These are phyloP conservation scores for Idaea aversata DNA, from an alignment of 2,888 invertebrate species.

Conservation along the genomic window DNA sequence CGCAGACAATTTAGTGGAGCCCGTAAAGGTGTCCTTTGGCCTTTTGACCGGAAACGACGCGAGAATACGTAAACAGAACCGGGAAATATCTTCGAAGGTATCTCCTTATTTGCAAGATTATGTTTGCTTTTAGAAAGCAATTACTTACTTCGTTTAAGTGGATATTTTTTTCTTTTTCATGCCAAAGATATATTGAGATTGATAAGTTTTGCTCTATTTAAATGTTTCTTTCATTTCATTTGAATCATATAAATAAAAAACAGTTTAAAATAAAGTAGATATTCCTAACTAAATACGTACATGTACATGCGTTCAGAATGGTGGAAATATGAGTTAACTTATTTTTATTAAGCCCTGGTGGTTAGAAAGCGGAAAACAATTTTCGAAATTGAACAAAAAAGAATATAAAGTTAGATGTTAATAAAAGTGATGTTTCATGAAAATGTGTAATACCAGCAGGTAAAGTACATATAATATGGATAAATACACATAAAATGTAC, in stretches of 20 bases:
- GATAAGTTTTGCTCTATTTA: background rate
- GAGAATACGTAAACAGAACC: constrained; percentile 43
- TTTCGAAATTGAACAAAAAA: constrained; percentile 44
- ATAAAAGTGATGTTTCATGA: constrained; percentile 34
- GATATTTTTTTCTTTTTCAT: background rate
- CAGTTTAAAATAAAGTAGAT: background rate
- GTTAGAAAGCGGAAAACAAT: constrained; percentile 35
- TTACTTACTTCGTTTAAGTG: background rate
- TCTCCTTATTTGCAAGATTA: background rate
- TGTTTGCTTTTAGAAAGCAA: background rate
- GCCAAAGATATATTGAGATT: background rate
- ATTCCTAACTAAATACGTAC: background rate
- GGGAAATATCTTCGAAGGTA: background rate
- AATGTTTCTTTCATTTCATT: background rate
- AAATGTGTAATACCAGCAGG: background rate
- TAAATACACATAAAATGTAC: background rate
- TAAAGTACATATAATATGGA: background rate
- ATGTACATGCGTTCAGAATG: background rate
- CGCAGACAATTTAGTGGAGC: constrained; percentile 54
- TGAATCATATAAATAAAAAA: background rate
- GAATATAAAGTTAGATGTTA: constrained; percentile 37
- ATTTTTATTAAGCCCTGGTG: constrained; percentile 17
- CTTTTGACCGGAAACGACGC: constrained; percentile 40
- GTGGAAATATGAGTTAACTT: background rate
- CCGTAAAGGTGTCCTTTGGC: constrained; percentile 41